These are phyloP conservation scores for Cettia cetti DNA, from an alignment of 2,113 vertebrate species.

Conservation along the genomic window DNA sequence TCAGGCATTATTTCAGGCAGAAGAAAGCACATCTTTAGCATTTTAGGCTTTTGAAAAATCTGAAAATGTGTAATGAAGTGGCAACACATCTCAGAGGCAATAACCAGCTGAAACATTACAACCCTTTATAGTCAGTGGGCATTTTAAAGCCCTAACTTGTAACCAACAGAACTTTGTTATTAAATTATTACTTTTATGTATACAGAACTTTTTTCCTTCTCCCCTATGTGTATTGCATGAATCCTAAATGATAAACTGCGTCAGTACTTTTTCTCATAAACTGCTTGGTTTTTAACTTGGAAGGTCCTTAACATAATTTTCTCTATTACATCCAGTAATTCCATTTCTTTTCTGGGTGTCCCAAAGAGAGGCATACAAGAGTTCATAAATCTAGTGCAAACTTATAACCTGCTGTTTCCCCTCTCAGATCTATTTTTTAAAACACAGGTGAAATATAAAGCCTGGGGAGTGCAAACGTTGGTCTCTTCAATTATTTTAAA, in stretches of 20 bases:
- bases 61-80: constrained; percentile 37
- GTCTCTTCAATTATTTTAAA: not conserved
- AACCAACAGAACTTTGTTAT: not conserved
- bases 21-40: constrained; percentile 53
- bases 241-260: not conserved
- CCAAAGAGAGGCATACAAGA: not conserved
- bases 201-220: not conserved
- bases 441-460: not conserved
- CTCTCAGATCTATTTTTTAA: not conserved
- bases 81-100: constrained; percentile 28
- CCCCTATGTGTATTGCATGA: not conserved
- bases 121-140: not conserved
- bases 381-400: not conserved
- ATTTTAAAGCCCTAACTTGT: not conserved
- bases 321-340: not conserved
- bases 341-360: not conserved
- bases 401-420: not conserved
- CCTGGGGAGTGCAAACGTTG: not conserved
- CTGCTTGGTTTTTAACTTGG: not conserved
- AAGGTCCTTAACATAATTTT: not conserved
- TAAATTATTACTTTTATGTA: not conserved
- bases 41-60: constrained; percentile 44
- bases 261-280: not conserved
- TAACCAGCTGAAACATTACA: constrained; percentile 17
- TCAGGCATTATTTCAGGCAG: constrained; percentile 64